Percentiles rank a stretch among this genome's conserved stretches.
Conservation (phyloP, 2,888 invertebrate genomes). For the Drosophila meridionalis region DNA sequence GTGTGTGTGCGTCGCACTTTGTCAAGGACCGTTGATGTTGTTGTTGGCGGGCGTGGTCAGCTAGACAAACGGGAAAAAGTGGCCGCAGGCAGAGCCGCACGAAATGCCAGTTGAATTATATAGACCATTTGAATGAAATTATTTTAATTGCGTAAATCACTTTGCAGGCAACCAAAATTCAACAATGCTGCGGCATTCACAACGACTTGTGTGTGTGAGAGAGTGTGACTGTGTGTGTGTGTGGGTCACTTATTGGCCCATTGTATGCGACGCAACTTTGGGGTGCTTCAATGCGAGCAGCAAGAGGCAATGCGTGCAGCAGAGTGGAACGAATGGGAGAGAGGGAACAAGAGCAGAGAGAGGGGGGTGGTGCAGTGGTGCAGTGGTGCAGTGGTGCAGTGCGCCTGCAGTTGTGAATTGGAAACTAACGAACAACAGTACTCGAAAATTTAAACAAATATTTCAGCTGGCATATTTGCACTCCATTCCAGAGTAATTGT, state of each 20-base stretch:
- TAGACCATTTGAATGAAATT: conserved; percentile 79
- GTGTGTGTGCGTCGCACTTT: conserved; percentile 7
- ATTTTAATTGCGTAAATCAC: conserved; percentile 81
- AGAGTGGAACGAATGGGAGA: not conserved
- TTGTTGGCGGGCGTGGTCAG: conserved; percentile 32
- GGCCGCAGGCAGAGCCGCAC: conserved; percentile 55
- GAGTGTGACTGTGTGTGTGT: conserved; percentile 10
- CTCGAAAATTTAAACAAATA: conserved; percentile 65
- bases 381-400: conserved; percentile 4
- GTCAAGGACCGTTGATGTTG: conserved; percentile 36
- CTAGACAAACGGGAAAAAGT: conserved; percentile 43
- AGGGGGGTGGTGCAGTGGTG: not conserved
- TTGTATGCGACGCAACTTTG: conserved; percentile 59
- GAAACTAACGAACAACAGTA: conserved; percentile 49
- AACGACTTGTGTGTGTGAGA: conserved; percentile 26
- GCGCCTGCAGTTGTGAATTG: conserved; percentile 31
- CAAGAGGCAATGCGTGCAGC: conserved; percentile 11
- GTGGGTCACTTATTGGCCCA: conserved; percentile 72
- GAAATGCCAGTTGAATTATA: conserved; percentile 79
- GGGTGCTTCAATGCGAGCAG: conserved; percentile 25
- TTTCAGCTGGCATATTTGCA: conserved; percentile 75
- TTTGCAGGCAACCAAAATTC: conserved; percentile 72
- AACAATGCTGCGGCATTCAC: conserved; percentile 69
- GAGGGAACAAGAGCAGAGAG: not conserved
- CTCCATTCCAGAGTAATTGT: conserved; percentile 72